Conservation (phyloP, 2,797 vertebrate species). For the Thunnus albacares region DNA sequence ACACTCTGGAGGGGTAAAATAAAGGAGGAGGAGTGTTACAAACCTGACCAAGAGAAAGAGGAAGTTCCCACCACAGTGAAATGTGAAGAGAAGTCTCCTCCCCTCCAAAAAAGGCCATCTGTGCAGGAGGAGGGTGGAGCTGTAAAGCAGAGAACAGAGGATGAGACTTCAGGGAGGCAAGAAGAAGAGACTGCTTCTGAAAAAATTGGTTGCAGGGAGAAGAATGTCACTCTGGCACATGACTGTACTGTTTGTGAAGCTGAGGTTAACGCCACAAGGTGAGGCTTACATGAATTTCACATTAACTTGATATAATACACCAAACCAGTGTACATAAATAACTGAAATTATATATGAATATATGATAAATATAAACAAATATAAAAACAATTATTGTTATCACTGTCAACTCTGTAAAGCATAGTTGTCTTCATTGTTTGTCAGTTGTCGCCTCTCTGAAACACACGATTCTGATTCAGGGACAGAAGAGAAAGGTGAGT, state of each 20-base stretch:
- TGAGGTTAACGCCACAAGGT: background rate
- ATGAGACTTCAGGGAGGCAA: background rate
- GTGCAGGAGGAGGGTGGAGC: no score
- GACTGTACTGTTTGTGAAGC: background rate
- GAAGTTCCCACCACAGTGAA: background rate
- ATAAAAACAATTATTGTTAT: background rate
- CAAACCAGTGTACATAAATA: background rate
- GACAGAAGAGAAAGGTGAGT: conserved; percentile 34
- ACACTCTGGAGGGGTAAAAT: background rate
- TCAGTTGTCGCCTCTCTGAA: conserved; percentile 8
- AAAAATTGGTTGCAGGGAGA: background rate
- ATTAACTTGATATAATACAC: no score
- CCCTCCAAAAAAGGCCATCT: background rate
- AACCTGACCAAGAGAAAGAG: background rate
- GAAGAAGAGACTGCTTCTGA: background rate
- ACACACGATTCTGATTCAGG: background rate
- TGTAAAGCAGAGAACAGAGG: background rate
- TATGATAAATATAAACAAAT: background rate
- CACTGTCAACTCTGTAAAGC: no score
- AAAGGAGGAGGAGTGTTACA: background rate
- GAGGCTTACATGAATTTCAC: background rate
- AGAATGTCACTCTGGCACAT: no score
- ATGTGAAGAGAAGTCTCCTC: background rate
- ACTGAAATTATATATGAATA: background rate
- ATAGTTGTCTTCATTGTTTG: conserved; percentile 18